Evolutionary conservation across 2,888 invertebrate species (phyloP).

Genomic region (Oxycera nigricornis): DNA sequence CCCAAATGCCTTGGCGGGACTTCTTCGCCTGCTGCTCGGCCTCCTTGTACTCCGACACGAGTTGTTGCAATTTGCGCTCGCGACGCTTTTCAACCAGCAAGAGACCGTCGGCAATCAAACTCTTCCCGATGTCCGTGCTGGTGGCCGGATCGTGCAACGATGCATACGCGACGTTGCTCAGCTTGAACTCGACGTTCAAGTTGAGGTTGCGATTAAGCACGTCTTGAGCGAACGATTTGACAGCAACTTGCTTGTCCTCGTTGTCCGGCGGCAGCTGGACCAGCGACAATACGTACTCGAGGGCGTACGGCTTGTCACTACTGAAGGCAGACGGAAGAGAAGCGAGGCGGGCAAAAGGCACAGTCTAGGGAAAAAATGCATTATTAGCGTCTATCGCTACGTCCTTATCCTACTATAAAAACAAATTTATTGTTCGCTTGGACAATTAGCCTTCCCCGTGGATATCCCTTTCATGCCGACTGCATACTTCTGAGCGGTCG

Average conservation of each 20-base stretch:
- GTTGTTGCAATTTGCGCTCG: conserved; percentile 79
- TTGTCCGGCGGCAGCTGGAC: conserved; percentile 85
- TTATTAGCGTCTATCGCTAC: conserved; percentile 5
- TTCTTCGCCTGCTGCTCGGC: conserved; percentile 88
- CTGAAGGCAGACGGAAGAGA: conserved; percentile 79
- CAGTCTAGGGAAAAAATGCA: conserved; percentile 58
- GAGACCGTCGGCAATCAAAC: conserved; percentile 84
- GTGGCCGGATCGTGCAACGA: conserved; percentile 59
- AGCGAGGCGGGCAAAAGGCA: conserved; percentile 78
- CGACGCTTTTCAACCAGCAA: conserved; percentile 81
- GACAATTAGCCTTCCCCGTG: background rate
- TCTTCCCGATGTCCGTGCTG: conserved; percentile 68
- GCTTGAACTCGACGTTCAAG: conserved; percentile 83
- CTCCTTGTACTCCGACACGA: conserved; percentile 81
- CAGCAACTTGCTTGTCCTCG: conserved; percentile 80
- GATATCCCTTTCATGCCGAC: conserved; percentile 14
- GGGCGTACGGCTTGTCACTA: conserved; percentile 79
- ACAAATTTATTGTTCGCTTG: background rate
- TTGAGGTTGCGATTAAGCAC: conserved; percentile 77
- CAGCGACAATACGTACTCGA: conserved; percentile 86
- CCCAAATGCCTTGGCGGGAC: conserved; percentile 91
- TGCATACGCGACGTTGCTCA: conserved; percentile 55
- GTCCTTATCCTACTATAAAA: background rate
- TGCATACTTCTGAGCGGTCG: background rate
- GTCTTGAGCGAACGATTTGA: conserved; percentile 70